phyloP scores from a whole-genome alignment of 1,140 invertebrate species.

The Heliconius congener region DNA sequence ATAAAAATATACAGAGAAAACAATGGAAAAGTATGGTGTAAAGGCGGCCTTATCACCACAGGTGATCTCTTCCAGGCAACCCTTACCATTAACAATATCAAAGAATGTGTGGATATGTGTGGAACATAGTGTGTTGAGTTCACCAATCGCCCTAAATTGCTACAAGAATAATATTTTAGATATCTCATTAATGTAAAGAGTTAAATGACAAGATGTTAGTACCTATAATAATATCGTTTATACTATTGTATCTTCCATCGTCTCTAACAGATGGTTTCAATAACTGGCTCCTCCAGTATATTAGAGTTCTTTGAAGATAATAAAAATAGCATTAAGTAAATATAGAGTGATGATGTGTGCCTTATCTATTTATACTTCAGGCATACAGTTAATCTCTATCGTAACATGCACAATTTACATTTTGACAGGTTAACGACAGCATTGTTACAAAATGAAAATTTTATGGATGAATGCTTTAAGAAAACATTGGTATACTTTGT shows the following conservation, averaged over 20 bases:
- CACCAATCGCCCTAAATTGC: too few relatives aligned
- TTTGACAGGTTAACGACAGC: conserved; percentile 34
- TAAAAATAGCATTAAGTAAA: conserved; percentile 50
- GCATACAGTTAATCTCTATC: conserved; percentile 19
- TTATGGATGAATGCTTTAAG: conserved; percentile 28
- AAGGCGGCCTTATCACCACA: too few relatives aligned
- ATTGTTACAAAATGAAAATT: conserved; percentile 33
- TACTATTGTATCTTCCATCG: background rate
- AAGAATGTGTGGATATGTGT: too few relatives aligned
- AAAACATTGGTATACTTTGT: conserved; percentile 5
- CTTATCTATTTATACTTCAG: conserved; percentile 45
- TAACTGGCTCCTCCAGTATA: conserved; percentile 19
- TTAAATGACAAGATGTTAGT: too few relatives aligned
- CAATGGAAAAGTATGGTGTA: too few relatives aligned
- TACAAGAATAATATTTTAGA: too few relatives aligned
- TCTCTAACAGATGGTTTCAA: conserved; percentile 11
- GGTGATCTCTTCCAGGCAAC: too few relatives aligned
- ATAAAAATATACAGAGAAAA: too few relatives aligned
- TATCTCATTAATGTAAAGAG: too few relatives aligned
- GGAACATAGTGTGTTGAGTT: too few relatives aligned
- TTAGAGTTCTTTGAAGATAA: conserved; percentile 39
- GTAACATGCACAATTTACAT: conserved; percentile 3
- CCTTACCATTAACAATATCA: too few relatives aligned
- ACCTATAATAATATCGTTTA: background rate
- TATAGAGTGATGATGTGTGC: conserved; percentile 50